phyloP scores from a whole-genome alignment of 2,888 invertebrate species.

The Phengaris alcon region DNA sequence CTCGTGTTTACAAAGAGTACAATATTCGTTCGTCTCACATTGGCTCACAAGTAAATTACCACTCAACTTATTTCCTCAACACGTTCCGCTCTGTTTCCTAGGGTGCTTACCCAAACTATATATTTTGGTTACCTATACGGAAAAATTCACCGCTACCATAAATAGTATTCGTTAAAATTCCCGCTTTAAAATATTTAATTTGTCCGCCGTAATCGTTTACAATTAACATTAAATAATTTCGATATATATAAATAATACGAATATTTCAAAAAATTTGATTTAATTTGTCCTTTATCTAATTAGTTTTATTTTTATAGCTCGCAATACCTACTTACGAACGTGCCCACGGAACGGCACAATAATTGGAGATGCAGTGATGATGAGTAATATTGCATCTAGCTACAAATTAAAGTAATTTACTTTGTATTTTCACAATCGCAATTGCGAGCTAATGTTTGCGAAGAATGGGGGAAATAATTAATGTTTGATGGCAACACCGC shows the following conservation, averaged over 20 bases:
- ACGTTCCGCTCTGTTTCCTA: constrained; percentile 31
- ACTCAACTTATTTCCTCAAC: constrained; percentile 28
- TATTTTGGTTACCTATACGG: not conserved
- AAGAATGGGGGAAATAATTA: constrained; percentile 59
- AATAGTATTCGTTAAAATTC: constrained; percentile 21
- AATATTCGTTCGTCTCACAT: constrained; percentile 15
- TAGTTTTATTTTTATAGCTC: constrained; percentile 13
- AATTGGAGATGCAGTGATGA: constrained; percentile 20
- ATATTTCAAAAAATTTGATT: too few relatives aligned
- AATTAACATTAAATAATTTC: constrained; percentile 11
- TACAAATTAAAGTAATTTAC: constrained; percentile 40
- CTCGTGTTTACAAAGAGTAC: constrained; percentile 23
- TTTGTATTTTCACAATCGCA: constrained; percentile 43
- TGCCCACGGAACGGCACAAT: not conserved
- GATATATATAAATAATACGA: not conserved
- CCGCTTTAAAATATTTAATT: constrained; percentile 8
- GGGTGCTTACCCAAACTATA: constrained; percentile 28
- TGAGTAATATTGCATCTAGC: constrained; percentile 26
- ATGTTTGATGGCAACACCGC: constrained; percentile 61
- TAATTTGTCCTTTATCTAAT: constrained; percentile 13
- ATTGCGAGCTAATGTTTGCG: constrained; percentile 42
- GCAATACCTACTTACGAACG: not conserved
- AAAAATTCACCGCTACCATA: constrained; percentile 11
- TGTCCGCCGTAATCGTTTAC: not conserved
- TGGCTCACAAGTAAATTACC: constrained; percentile 26